These are phyloP conservation scores for Sebastiscus albofasciatus DNA, from an alignment of 2,797 vertebrate genomes.

Conservation along the genomic window DNA sequence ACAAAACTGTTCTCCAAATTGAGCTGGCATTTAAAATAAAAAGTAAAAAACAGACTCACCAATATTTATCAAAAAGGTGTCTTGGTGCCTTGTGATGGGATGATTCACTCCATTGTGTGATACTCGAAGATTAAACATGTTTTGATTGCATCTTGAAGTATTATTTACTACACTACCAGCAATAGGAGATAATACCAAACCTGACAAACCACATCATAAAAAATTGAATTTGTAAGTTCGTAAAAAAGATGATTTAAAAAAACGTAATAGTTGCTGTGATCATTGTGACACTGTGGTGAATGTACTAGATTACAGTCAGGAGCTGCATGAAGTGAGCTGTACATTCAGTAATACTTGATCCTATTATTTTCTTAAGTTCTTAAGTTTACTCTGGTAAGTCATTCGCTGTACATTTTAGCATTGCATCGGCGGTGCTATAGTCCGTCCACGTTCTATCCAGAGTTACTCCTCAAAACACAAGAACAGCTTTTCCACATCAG, in stretches of 20 bases:
- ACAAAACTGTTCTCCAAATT: neutral
- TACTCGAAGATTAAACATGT: neutral
- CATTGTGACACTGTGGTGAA: neutral
- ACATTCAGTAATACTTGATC: conserved; percentile 35
- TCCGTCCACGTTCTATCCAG: neutral
- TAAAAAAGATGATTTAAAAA: neutral
- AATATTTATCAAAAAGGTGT: neutral
- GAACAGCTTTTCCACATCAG: conserved; percentile 1
- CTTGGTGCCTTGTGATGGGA: neutral
- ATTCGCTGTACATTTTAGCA: conserved; percentile 1
- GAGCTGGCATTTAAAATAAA: neutral
- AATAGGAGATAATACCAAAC: neutral
- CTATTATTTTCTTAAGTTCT: conserved; percentile 58
- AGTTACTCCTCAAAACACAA: conserved; percentile 1
- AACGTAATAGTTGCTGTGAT: neutral
- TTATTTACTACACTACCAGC: neutral
- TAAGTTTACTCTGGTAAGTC: conserved; percentile 33
- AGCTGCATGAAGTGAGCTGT: neutral
- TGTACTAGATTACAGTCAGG: conserved; percentile 22
- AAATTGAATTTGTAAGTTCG: neutral
- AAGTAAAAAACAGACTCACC: neutral
- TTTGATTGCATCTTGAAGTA: neutral
- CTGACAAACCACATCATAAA: neutral
- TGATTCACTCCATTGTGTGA: neutral
- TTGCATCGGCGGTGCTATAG: neutral